Conservation (phyloP, 2,113 vertebrate species). For the Halichoerus grypus region DNA sequence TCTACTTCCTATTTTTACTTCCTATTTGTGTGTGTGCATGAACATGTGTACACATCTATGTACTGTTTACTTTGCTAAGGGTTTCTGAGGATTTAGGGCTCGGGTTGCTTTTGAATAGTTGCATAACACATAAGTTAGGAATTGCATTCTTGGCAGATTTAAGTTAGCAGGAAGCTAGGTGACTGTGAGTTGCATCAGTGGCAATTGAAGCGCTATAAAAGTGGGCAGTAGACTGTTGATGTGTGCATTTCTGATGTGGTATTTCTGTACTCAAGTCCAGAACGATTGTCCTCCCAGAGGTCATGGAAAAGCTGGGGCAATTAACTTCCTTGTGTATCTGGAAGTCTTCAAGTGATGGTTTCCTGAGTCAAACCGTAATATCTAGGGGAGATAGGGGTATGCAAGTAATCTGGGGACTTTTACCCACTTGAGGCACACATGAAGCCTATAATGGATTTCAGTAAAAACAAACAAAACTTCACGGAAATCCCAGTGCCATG, state of each 20-base stretch:
- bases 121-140: not conserved
- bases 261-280: not conserved
- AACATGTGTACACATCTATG: fast-evolving
- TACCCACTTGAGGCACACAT: not conserved
- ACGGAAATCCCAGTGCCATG: not conserved
- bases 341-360: not conserved
- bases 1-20: not conserved
- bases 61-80: not conserved
- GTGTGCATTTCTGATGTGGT: not conserved
- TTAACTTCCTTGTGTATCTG: not conserved
- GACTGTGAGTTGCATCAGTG: not conserved
- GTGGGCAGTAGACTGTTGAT: not conserved
- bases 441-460: not conserved
- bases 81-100: slow-evolving; percentile 27
- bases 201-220: slow-evolving; percentile 27
- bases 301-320: not conserved
- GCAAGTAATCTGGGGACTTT: not conserved
- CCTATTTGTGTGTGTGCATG: not conserved
- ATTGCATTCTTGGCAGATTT: not conserved
- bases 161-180: not conserved
- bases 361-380: not conserved
- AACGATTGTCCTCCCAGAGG: not conserved
- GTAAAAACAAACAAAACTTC: not conserved
- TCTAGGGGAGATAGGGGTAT: not conserved
- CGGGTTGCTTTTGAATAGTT: slow-evolving; percentile 4